These are phyloP conservation scores for Syngnathus floridae DNA, from an alignment of 2,113 vertebrate species.

Conservation along the genomic window DNA sequence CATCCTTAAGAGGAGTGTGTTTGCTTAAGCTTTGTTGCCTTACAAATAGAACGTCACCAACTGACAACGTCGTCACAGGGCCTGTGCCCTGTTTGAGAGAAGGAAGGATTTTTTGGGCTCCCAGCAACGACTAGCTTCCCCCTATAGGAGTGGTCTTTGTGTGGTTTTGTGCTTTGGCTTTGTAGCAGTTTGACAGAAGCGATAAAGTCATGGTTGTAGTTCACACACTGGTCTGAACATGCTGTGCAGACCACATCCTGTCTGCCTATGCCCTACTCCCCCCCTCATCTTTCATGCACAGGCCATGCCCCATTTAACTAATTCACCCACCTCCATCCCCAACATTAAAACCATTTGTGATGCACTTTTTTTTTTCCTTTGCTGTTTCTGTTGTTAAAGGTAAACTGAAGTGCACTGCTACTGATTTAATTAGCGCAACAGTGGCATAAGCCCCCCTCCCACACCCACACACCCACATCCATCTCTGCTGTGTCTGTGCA, in stretches of 20 bases:
- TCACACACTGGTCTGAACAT: slow-evolving; percentile 62
- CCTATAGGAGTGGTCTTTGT: slow-evolving; percentile 25
- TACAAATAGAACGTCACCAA: slow-evolving; percentile 61
- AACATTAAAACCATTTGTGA: slow-evolving; percentile 61
- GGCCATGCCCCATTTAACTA: slow-evolving; percentile 22
- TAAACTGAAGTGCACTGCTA: slow-evolving; percentile 57
- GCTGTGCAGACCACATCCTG: slow-evolving; percentile 76
- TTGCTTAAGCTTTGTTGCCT: slow-evolving; percentile 54
- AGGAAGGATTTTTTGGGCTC: slow-evolving; percentile 27
- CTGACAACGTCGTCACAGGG: slow-evolving; percentile 54
- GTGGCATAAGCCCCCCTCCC: slow-evolving; percentile 35
- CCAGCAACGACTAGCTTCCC: slow-evolving; percentile 26
- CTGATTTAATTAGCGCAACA: slow-evolving; percentile 70
- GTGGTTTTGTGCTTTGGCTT: not conserved
- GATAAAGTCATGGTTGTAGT: slow-evolving; percentile 64
- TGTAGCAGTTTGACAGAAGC: slow-evolving; percentile 56
- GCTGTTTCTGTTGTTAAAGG: slow-evolving; percentile 61
- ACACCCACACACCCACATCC: not conserved
- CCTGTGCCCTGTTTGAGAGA: slow-evolving; percentile 20
- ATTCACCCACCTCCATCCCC: slow-evolving; percentile 35
- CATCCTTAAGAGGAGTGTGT: slow-evolving; percentile 30
- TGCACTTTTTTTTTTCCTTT: slow-evolving; percentile 66
- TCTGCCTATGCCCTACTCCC: slow-evolving; percentile 52
- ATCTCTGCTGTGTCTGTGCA: slow-evolving; percentile 49
- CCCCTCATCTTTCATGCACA: slow-evolving; percentile 21